These are phyloP conservation scores for Penaeus monodon DNA, from an alignment of 2,888 invertebrate species.

Conservation along the genomic window DNA sequence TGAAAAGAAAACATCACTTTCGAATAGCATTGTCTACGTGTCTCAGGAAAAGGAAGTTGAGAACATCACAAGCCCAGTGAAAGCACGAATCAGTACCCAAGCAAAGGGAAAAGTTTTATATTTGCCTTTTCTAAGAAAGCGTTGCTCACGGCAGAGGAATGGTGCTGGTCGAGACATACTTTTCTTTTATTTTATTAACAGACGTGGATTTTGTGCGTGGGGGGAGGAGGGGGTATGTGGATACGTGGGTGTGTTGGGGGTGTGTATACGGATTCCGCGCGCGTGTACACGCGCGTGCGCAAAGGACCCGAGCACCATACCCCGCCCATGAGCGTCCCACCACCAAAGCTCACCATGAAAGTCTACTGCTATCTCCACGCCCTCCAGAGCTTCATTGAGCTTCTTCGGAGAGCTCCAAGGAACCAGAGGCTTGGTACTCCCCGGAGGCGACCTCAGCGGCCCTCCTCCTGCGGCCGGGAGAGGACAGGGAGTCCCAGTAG, in stretches of 20 bases:
- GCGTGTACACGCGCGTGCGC: too few relatives aligned
- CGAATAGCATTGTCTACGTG: too few relatives aligned
- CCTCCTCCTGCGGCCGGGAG: conserved; percentile 68
- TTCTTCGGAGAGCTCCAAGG: not conserved
- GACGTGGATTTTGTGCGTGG: too few relatives aligned
- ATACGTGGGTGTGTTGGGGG: not conserved
- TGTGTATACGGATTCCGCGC: not conserved
- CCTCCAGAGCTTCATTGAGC: not conserved
- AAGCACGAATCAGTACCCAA: not conserved
- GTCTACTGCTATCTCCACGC: too few relatives aligned
- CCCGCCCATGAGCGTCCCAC: not conserved
- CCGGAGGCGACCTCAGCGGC: not conserved
- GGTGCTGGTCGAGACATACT: too few relatives aligned
- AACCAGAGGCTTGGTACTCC: conserved; percentile 14
- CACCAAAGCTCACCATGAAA: conserved; percentile 12
- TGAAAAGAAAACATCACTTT: too few relatives aligned
- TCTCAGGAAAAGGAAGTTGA: too few relatives aligned
- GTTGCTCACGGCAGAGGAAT: too few relatives aligned
- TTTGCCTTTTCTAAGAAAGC: not conserved
- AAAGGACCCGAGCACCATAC: not conserved
- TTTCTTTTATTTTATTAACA: too few relatives aligned
- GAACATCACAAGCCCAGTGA: too few relatives aligned
- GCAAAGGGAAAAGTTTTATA: not conserved
- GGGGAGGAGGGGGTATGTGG: too few relatives aligned
- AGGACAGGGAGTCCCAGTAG: conserved; percentile 68